phyloP scores from a whole-genome alignment of 2,113 vertebrate genomes.

The Platichthys flesus region DNA sequence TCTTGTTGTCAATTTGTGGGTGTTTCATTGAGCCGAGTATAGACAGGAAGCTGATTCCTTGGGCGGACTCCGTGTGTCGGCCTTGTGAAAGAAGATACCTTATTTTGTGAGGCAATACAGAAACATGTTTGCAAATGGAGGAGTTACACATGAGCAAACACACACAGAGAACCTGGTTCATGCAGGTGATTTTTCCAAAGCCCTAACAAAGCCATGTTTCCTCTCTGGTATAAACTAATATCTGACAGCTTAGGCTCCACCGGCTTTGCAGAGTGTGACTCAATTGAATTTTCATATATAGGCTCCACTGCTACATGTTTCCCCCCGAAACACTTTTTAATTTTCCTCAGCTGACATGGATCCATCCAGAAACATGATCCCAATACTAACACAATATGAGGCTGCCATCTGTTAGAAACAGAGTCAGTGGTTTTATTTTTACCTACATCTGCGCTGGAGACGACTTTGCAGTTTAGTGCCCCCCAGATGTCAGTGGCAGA shows the following conservation, averaged over 20 bases:
- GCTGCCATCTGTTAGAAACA: conserved; percentile 33
- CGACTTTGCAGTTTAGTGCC: conserved; percentile 2
- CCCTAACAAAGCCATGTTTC: neutral
- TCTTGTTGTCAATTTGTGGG: neutral
- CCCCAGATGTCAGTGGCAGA: neutral
- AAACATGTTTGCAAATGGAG: neutral
- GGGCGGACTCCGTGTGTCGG: neutral
- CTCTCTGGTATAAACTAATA: conserved; percentile 7
- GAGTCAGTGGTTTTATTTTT: neutral
- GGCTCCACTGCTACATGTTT: neutral
- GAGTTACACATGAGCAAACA: conserved; percentile 3
- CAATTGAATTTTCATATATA: conserved; percentile 15
- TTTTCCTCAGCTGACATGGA: conserved; percentile 2
- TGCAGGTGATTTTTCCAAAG: conserved; percentile 6
- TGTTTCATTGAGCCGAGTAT: neutral
- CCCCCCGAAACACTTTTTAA: neutral
- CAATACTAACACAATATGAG: conserved; percentile 32
- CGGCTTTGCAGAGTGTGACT: neutral
- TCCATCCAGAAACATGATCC: conserved; percentile 42
- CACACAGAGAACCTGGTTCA: conserved; percentile 2
- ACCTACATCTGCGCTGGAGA: conserved; percentile 1
- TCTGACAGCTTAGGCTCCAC: conserved; percentile 10
- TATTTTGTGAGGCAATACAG: conserved; percentile 16
- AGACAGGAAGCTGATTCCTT: neutral
- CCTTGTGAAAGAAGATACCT: neutral